Evolutionary conservation across 1,140 invertebrate species (phyloP).

Genomic region (Laupala kohalensis): DNA sequence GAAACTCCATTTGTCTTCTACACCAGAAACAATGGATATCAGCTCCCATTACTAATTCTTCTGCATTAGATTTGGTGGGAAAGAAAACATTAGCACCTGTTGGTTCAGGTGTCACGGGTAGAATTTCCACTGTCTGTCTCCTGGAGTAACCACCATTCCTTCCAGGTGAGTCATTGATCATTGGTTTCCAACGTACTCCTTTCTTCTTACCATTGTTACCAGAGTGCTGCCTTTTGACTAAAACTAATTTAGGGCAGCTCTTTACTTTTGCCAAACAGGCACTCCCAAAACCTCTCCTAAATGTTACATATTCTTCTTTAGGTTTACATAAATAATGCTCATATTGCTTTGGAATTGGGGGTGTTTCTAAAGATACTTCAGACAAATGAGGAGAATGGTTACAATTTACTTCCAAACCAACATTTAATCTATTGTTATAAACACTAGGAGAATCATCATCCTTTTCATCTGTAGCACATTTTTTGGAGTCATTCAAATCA

Average conservation of each 20-base stretch:
- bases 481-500: not conserved
- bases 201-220: not conserved
- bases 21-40: not conserved
- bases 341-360: not conserved
- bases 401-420: not conserved
- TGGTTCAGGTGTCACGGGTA: not conserved
- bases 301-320: not conserved
- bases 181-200: not conserved
- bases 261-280: not conserved
- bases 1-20: not conserved
- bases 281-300: not conserved
- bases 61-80: not conserved
- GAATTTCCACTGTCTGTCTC: not conserved
- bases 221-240: not conserved
- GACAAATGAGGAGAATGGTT: not conserved
- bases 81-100: not conserved
- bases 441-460: not conserved
- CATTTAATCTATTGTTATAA: not conserved
- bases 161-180: not conserved
- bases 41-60: not conserved
- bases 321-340: not conserved
- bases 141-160: not conserved
- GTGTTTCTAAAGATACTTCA: not conserved
- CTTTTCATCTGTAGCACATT: too few species aligned
- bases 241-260: not conserved